A percentile compares a stretch with the other conserved stretches of the same genome.
phyloP scores from a whole-genome alignment of 92 coral and sea anemone genomes.

The Blastomussa wellsi region DNA sequence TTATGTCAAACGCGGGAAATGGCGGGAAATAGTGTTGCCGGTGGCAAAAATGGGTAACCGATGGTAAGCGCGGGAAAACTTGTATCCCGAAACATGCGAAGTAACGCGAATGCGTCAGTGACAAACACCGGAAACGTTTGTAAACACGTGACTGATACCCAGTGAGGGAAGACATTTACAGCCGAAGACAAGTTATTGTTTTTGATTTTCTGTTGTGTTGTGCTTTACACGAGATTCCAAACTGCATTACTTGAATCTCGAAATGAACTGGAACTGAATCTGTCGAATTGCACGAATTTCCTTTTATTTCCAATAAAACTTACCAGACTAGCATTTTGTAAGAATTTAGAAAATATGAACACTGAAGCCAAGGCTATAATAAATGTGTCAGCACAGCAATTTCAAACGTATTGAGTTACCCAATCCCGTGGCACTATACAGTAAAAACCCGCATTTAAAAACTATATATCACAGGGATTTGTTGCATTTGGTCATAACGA shows the following conservation, averaged over 20 bases:
- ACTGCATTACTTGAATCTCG: not conserved
- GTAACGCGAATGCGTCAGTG: not conserved
- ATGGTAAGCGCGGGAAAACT: not conserved
- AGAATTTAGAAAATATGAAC: not conserved
- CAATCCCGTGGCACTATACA: no score
- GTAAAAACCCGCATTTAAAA: no score
- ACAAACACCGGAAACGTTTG: no score
- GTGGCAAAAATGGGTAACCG: not conserved
- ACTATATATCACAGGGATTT: no score
- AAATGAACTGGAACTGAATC: not conserved
- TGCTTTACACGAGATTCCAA: not conserved
- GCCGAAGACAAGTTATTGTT: not conserved
- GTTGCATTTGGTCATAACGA: no score
- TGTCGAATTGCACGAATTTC: not conserved
- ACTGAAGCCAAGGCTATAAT: constrained; percentile 12
- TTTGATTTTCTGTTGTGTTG: not conserved
- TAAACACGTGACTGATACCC: not conserved
- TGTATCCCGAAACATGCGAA: not conserved
- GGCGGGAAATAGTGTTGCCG: not conserved
- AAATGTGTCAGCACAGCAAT: not conserved
- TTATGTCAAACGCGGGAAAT: not conserved
- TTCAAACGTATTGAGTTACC: not conserved
- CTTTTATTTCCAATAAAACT: not conserved
- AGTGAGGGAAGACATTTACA: not conserved
- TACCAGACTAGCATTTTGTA: not conserved